A percentile compares a stretch with the other conserved stretches of the same genome.
These are phyloP conservation scores for Oreochromis niloticus DNA, from an alignment of 2,113 vertebrate genomes.

Conservation along the genomic window DNA sequence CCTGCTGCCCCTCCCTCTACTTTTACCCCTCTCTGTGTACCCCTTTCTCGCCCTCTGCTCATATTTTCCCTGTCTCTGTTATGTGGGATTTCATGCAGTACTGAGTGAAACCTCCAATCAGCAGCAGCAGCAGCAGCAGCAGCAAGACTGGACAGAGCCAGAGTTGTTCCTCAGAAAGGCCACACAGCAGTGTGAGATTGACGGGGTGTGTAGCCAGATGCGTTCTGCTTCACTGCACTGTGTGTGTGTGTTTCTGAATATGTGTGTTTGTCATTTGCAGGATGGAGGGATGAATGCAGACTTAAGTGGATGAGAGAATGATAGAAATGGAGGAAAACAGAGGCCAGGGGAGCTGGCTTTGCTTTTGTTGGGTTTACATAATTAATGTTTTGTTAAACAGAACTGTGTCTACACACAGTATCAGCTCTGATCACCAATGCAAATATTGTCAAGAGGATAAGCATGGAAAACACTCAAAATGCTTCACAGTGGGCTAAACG, in stretches of 20 bases:
- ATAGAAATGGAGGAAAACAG: neutral
- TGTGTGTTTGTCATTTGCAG: slow-evolving; percentile 23
- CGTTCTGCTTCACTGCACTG: slow-evolving; percentile 32
- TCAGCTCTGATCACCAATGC: slow-evolving; percentile 53
- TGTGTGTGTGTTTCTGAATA: slow-evolving; percentile 10
- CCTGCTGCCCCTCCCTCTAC: neutral
- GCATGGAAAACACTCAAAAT: slow-evolving; percentile 26
- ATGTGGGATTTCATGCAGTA: neutral
- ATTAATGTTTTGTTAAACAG: slow-evolving; percentile 60
- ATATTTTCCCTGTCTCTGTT: neutral
- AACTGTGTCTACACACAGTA: slow-evolving; percentile 44
- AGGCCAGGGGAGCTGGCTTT: slow-evolving; percentile 25
- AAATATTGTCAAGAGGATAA: slow-evolving; percentile 54
- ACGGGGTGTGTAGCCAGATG: slow-evolving; percentile 42
- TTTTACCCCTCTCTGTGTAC: neutral
- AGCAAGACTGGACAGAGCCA: slow-evolving; percentile 25
- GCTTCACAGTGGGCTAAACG: neutral
- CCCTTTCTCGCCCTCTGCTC: neutral
- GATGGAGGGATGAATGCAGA: slow-evolving; percentile 16
- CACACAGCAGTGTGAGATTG: slow-evolving; percentile 49
- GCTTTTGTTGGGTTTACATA: slow-evolving; percentile 57
- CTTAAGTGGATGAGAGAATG: neutral
- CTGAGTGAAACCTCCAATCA: slow-evolving; percentile 42
- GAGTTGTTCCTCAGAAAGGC: slow-evolving; percentile 42
- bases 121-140: slow-evolving; percentile 53